These are phyloP conservation scores for Ormia ochracea DNA, from an alignment of 2,888 invertebrate species.

Conservation along the genomic window DNA sequence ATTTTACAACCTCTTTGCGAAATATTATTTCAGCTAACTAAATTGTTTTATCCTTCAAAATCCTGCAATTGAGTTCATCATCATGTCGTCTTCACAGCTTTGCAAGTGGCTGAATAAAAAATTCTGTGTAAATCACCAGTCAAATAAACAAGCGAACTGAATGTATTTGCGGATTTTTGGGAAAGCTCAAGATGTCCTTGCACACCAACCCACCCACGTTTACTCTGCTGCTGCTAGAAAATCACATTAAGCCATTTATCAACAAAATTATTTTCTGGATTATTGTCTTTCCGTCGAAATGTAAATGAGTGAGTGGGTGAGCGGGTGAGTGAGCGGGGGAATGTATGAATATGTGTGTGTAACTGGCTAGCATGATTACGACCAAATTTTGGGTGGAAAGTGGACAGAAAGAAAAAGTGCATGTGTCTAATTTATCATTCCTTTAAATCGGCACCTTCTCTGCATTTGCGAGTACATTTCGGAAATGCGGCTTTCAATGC, in stretches of 20 bases:
- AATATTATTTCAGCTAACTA: too few species aligned
- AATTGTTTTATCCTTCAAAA: too few species aligned
- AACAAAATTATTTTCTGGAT: constrained; percentile 38
- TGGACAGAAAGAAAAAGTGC: not conserved
- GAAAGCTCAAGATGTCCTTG: not conserved
- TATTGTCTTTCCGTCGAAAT: constrained; percentile 30
- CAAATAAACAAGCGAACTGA: constrained; percentile 2
- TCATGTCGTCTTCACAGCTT: not conserved
- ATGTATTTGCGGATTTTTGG: not conserved
- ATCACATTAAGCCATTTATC: constrained; percentile 28
- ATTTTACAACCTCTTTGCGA: too few species aligned
- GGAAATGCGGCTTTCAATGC: not conserved
- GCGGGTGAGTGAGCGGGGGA: too few species aligned
- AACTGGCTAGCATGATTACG: not conserved
- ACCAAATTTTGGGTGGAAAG: constrained; percentile 2
- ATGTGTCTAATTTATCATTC: constrained; percentile 41
- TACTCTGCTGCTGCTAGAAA: not conserved
- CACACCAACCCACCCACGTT: not conserved
- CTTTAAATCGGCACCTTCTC: not conserved
- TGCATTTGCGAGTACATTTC: not conserved
- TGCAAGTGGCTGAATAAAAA: not conserved
- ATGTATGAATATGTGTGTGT: too few species aligned
- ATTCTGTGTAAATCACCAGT: constrained; percentile 25
- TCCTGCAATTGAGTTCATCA: too few species aligned
- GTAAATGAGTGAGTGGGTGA: too few species aligned